These are phyloP conservation scores for Andrena praecox DNA, from an alignment of 2,888 invertebrate genomes.

Conservation along the genomic window DNA sequence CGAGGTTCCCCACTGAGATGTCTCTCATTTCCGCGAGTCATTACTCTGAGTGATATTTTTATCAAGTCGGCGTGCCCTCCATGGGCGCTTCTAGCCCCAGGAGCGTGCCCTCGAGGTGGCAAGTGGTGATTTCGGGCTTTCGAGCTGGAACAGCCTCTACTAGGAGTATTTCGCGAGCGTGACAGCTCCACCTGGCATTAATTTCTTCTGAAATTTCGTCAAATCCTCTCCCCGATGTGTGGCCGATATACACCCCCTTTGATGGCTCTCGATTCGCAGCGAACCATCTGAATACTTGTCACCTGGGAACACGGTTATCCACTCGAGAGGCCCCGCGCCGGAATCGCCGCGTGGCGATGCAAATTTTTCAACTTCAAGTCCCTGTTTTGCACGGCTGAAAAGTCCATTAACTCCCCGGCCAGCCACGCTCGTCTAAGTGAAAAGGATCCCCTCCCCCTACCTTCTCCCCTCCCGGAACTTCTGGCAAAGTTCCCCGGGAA, in stretches of 20 bases:
- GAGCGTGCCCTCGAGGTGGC: too few species aligned
- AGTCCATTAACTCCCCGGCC: conserved; percentile 16
- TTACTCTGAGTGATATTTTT: too few species aligned
- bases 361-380: background rate
- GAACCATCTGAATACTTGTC: background rate
- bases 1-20: background rate
- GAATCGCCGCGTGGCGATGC: background rate
- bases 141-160: too few species aligned
- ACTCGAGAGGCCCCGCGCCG: background rate
- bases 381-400: conserved; percentile 4
- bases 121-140: too few species aligned
- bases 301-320: background rate
- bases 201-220: too few species aligned
- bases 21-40: background rate
- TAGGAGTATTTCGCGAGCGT: too few species aligned
- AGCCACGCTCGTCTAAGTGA: conserved; percentile 11
- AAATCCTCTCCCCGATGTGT: too few species aligned
- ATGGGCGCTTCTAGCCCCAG: too few species aligned
- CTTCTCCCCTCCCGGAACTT: background rate
- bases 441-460: conserved; percentile 3
- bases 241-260: too few species aligned
- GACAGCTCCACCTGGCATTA: too few species aligned
- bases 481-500: conserved; percentile 28
- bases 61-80: too few species aligned
- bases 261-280: too few species aligned